Evolutionary conservation across 1,140 invertebrate genomes (phyloP).

Genomic region (Drosophila willistoni): DNA sequence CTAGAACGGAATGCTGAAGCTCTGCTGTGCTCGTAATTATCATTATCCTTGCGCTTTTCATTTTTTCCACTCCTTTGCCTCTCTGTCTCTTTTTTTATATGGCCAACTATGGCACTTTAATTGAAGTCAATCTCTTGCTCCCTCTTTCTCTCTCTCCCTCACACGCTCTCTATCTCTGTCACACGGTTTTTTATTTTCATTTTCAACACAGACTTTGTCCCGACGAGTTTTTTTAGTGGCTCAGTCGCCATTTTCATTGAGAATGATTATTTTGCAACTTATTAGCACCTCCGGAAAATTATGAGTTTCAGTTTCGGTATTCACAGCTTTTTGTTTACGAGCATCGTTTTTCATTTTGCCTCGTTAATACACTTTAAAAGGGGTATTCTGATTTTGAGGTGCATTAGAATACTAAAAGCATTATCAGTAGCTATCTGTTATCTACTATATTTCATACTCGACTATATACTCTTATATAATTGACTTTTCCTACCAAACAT

Average conservation of each 20-base stretch:
- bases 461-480: no score
- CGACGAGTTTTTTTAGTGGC: neutral
- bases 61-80: slow-evolving; percentile 7
- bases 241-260: slow-evolving; percentile 61
- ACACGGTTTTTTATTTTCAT: slow-evolving; percentile 12
- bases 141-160: slow-evolving; percentile 65
- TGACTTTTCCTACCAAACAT: no score
- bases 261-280: slow-evolving; percentile 77
- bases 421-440: no score
- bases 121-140: slow-evolving; percentile 75
- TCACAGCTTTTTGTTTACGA: slow-evolving; percentile 60
- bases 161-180: slow-evolving; percentile 19
- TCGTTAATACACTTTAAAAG: slow-evolving; percentile 11
- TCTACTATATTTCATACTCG: no score
- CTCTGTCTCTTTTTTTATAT: slow-evolving; percentile 59
- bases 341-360: slow-evolving; percentile 28
- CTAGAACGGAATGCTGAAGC: neutral
- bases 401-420: no score
- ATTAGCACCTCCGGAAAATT: slow-evolving; percentile 80
- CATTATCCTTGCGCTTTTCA: slow-evolving; percentile 64
- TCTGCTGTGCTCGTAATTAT: slow-evolving; percentile 64
- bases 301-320: slow-evolving; percentile 68
- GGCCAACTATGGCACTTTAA: slow-evolving; percentile 79
- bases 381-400: neutral
- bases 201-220: neutral